Conservation (phyloP, 2,113 vertebrate species). For the Chamaea fasciata region DNA sequence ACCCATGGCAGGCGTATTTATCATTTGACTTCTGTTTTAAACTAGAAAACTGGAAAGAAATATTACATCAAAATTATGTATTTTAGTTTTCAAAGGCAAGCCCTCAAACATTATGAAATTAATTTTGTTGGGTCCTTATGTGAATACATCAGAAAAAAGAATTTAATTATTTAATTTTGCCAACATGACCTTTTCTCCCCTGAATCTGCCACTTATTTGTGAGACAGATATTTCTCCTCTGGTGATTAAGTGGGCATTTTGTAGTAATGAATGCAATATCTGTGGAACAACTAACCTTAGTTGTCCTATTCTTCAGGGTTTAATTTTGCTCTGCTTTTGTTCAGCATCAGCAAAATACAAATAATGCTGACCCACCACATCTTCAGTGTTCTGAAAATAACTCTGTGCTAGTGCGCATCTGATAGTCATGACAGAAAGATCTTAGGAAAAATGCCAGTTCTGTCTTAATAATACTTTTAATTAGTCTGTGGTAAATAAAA, state of each 20-base stretch:
- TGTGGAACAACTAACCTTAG: not conserved
- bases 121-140: not conserved
- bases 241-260: not conserved
- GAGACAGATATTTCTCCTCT: not conserved
- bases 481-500: slow-evolving; percentile 27
- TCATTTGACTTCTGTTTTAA: not conserved
- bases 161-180: slow-evolving; percentile 15
- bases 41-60: not conserved
- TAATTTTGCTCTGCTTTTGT: slow-evolving; percentile 16
- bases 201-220: not conserved
- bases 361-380: not conserved
- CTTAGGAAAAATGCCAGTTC: not conserved
- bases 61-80: not conserved
- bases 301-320: not conserved
- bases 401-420: not conserved
- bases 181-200: not conserved
- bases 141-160: not conserved
- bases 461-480: slow-evolving; percentile 29
- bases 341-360: not conserved
- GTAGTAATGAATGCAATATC: slow-evolving; percentile 1
- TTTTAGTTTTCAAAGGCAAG: not conserved
- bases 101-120: not conserved
- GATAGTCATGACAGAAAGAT: not conserved
- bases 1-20: not conserved
- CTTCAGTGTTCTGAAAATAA: not conserved